Percentiles rank a stretch among this genome's conserved stretches.
Conservation (phyloP, 2,888 invertebrate species). For the Hirtodrosophila histrioides region DNA sequence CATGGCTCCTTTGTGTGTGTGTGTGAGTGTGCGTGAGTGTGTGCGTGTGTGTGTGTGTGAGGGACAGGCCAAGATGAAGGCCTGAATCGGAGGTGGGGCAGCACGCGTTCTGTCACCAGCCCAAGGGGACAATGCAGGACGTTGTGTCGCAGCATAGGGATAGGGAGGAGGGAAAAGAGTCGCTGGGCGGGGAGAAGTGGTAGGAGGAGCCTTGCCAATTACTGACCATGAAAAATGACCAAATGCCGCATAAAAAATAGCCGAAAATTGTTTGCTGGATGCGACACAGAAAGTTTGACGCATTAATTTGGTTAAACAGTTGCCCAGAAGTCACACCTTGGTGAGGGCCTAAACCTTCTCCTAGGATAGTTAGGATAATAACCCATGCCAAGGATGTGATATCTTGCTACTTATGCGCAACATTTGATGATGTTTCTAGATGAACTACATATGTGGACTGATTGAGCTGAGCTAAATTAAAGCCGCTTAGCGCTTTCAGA, state of each 20-base stretch:
- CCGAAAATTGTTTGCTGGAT: conserved; percentile 27
- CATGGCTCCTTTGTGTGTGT: conserved; percentile 41
- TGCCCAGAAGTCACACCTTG: conserved; percentile 14
- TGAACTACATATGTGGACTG: no score
- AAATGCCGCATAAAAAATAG: conserved; percentile 54
- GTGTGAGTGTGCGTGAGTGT: conserved; percentile 4
- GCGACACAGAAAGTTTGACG: conserved; percentile 39
- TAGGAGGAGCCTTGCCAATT: conserved; percentile 40
- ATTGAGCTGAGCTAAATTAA: no score
- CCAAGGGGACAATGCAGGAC: conserved; percentile 57
- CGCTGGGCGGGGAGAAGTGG: neutral
- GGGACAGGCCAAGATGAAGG: conserved; percentile 42
- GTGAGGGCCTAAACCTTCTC: no score
- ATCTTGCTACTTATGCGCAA: neutral
- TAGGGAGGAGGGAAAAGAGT: neutral
- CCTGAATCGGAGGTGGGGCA: conserved; percentile 30
- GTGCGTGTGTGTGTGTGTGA: conserved; percentile 17
- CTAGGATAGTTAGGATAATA: no score
- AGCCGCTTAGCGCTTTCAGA: no score
- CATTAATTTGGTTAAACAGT: conserved; percentile 59
- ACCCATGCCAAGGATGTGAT: neutral
- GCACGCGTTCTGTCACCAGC: conserved; percentile 60
- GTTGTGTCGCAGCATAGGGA: conserved; percentile 5
- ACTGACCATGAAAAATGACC: conserved; percentile 65
- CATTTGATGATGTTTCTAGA: conserved; percentile 4